These are phyloP conservation scores for Microvelia longipes DNA, from an alignment of 1,140 invertebrate genomes.

Conservation along the genomic window DNA sequence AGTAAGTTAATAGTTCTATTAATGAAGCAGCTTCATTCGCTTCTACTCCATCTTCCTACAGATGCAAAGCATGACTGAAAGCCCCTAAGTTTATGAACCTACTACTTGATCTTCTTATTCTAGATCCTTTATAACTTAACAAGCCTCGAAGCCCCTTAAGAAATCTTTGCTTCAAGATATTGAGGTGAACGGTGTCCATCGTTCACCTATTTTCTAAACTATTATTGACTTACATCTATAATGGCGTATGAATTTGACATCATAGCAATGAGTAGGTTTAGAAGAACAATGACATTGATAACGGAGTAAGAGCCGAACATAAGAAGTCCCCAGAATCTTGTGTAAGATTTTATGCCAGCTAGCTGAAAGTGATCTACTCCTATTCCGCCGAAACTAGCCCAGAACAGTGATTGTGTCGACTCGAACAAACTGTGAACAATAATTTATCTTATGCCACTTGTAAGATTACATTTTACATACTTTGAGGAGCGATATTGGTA, in stretches of 20 bases:
- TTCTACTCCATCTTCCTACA: no score
- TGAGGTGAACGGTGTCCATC: no score
- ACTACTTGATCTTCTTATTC: no score
- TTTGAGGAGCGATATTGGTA: not conserved
- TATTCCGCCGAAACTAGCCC: constrained; percentile 74
- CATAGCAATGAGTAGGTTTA: constrained; percentile 79
- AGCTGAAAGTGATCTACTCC: constrained; percentile 65
- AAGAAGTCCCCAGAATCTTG: constrained; percentile 60
- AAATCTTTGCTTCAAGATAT: no score
- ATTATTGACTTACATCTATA: constrained; percentile 59
- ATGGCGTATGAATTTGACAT: constrained; percentile 78
- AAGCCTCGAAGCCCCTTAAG: no score
- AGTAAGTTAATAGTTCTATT: no score
- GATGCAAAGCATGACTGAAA: no score
- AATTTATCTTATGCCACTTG: no score
- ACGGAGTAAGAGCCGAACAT: constrained; percentile 70
- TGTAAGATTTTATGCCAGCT: constrained; percentile 57
- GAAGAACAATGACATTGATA: constrained; percentile 69
- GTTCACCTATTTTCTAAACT: no score
- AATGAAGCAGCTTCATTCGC: no score
- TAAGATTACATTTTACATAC: not conserved
- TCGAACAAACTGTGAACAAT: constrained; percentile 60
- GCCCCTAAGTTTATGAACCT: no score
- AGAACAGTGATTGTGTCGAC: constrained; percentile 75
- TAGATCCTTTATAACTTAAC: no score